Conservation (phyloP, 1,140 invertebrate species). For the Anthonomus grandis region DNA sequence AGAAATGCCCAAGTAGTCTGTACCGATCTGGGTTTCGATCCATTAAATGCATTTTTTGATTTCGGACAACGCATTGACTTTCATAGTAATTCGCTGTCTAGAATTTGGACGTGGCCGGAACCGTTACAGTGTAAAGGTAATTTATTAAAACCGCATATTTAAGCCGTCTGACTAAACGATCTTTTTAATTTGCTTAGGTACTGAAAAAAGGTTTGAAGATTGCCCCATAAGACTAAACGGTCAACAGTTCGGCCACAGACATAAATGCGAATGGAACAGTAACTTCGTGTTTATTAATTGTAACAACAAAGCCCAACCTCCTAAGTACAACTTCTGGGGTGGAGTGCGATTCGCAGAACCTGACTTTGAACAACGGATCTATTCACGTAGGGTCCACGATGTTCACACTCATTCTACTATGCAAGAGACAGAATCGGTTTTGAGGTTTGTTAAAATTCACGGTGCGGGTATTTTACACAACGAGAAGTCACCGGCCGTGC, state of each 20-base stretch:
- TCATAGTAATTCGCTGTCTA: conserved; percentile 75
- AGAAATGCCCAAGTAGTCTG: conserved; percentile 94
- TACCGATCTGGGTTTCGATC: conserved; percentile 85
- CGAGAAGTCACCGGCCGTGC: conserved; percentile 89
- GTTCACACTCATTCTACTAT: conserved; percentile 70
- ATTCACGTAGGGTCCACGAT: conserved; percentile 78
- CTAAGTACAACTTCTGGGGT: conserved; percentile 86
- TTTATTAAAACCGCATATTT: background rate
- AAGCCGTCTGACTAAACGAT: background rate
- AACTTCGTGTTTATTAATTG: conserved; percentile 94
- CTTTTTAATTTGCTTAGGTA: conserved; percentile 39
- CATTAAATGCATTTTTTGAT: conserved; percentile 82
- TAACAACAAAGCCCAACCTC: conserved; percentile 70
- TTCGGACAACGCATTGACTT: conserved; percentile 78
- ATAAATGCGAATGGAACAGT: conserved; percentile 83
- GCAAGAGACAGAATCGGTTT: conserved; percentile 64
- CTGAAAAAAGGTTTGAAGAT: conserved; percentile 78
- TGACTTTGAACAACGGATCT: conserved; percentile 83
- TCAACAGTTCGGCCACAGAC: conserved; percentile 77
- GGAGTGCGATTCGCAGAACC: conserved; percentile 89
- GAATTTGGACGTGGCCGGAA: conserved; percentile 94
- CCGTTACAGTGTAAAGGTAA: conserved; percentile 77
- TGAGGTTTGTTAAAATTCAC: conserved; percentile 83
- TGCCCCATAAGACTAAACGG: conserved; percentile 88
- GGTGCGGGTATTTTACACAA: conserved; percentile 97